Base-by-base conservation (phyloP, 1,140 invertebrate species). In the Drosophila pruinosa region DNA sequence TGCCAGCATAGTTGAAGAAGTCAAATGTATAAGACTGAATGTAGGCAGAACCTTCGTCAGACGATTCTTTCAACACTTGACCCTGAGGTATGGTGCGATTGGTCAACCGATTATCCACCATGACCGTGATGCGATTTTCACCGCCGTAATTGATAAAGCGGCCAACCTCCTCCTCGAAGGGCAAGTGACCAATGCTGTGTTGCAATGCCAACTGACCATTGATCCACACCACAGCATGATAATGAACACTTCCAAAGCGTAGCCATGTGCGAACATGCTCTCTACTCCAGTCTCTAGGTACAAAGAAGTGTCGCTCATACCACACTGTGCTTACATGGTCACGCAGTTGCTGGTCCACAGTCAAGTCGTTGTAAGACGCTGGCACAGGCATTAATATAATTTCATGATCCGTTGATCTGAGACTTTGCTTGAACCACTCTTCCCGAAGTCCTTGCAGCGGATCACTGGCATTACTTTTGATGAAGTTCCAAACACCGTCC, bases 1-100 rank as follows among this genome's bases (percentile, higher is more conserved):
- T 98, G 1, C 98, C 98, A 3, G 98, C 98, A 92, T 99, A 99
- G 91, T 99, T 99, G 92, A 98, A 99, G 91, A 99, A 99, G 90
- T 99, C 98, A 91, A 99, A 99, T n/a, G 95, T 95, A 64, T 97
- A 96, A 5, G 93, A 93, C 86, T 98, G 96, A n/a, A 94, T 91
- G 61, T 95, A 94, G 45, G 93, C 93, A 0, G 92, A 93, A 19
- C 94, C 92, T 48, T 94, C 93, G 78, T 97, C 95, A 59, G 93
- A 95, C 14, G 91, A 92, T 92, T 73, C 90, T 62, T 94, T 92
- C 6, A 91, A 76, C 4, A 97, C 90, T 38, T 86, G 92, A 36
- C 97, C 97, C 92, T 98, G 97, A 2, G 97, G 97, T 0, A 98
- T 92, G 6, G 96, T 97, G 17, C 94, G 94, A 12, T 93, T 92